Evolutionary conservation across 2,113 vertebrate genomes (phyloP).

Genomic region (Mugil cephalus): DNA sequence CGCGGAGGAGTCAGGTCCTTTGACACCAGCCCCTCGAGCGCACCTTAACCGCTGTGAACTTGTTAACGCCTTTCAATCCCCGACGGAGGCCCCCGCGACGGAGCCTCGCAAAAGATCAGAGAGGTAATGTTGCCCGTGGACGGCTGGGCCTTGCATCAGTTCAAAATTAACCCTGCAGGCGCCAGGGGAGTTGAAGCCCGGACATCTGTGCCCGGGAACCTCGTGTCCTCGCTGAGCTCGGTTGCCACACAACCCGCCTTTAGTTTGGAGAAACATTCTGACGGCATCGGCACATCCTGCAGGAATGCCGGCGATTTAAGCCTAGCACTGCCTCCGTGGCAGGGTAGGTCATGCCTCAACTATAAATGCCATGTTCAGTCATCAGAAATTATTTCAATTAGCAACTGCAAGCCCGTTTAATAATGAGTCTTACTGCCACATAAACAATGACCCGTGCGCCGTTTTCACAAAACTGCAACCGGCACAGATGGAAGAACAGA

Average conservation of each 20-base stretch:
- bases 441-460: no score
- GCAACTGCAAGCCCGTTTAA: background rate
- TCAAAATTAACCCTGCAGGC: constrained; percentile 76
- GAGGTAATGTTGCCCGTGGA: constrained; percentile 60
- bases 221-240: constrained; percentile 68
- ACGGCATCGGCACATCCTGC: constrained; percentile 58
- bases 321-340: constrained; percentile 21
- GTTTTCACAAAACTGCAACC: no score
- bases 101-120: constrained; percentile 63
- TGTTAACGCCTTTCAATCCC: constrained; percentile 74
- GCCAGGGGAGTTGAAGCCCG: constrained; percentile 64
- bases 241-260: constrained; percentile 77
- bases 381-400: constrained; percentile 14
- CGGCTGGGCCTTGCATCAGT: constrained; percentile 62
- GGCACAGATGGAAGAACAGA: background rate
- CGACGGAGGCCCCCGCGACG: constrained; percentile 29
- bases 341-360: constrained; percentile 42
- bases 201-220: constrained; percentile 65
- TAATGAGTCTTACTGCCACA: no score
- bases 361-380: constrained; percentile 34
- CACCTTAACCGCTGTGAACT: constrained; percentile 62
- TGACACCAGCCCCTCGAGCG: constrained; percentile 59
- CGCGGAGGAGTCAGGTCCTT: constrained; percentile 57
- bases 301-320: constrained; percentile 65
- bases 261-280: constrained; percentile 80